Conservation (phyloP, 2,888 invertebrate genomes). For the Nomada goodeniana region DNA sequence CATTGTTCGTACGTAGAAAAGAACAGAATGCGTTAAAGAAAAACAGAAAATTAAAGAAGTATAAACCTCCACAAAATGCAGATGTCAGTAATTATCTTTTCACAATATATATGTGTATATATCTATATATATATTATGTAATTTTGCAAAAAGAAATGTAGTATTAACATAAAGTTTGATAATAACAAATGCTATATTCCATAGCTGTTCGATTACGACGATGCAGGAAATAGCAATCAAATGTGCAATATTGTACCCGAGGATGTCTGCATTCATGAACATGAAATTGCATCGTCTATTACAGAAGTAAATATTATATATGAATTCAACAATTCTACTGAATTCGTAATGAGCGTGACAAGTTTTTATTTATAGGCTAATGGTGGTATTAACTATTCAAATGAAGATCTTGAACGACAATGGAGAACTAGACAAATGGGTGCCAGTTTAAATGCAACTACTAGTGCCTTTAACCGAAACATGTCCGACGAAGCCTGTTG, state of each 20-base stretch:
- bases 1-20: slow-evolving; percentile 14
- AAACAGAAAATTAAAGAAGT: not conserved
- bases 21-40: not conserved
- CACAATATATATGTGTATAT: not conserved
- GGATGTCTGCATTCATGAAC: slow-evolving; percentile 17
- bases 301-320: slow-evolving; percentile 45
- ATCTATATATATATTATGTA: not conserved
- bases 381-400: slow-evolving; percentile 55
- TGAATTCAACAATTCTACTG: not conserved
- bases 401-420: slow-evolving; percentile 35
- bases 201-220: slow-evolving; percentile 11
- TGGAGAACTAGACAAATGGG: slow-evolving; percentile 22
- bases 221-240: not conserved
- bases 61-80: slow-evolving; percentile 19
- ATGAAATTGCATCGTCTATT: slow-evolving; percentile 42
- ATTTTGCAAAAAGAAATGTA: not conserved
- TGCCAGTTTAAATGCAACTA: not conserved
- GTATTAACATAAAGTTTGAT: not conserved
- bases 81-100: slow-evolving; percentile 31
- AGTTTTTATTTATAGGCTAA: slow-evolving; percentile 44
- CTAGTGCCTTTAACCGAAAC: not conserved
- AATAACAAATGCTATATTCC: not conserved
- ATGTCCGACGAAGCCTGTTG: not conserved
- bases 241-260: no score
- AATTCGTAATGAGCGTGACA: not conserved